A percentile compares a stretch with the other conserved stretches of the same genome.
These are phyloP conservation scores for Anoplopoma fimbria DNA, from an alignment of 2,113 vertebrate genomes.

Conservation along the genomic window DNA sequence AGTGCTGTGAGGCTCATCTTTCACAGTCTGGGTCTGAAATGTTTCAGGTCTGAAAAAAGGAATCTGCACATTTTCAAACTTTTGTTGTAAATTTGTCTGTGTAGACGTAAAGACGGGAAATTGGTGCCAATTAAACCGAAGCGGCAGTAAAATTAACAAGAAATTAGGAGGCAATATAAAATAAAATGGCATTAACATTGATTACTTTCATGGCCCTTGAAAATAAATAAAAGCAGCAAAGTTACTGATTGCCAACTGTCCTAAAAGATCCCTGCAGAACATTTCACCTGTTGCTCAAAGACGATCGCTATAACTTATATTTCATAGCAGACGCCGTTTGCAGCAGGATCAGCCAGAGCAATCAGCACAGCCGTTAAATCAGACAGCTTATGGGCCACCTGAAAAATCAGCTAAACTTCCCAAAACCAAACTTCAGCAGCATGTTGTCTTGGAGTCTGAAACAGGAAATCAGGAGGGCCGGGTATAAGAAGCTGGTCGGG, in stretches of 20 bases:
- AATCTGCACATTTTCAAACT: too few species aligned
- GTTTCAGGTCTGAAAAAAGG: too few species aligned
- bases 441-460: too few species aligned
- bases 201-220: background rate
- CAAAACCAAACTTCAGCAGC: background rate
- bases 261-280: background rate
- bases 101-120: background rate
- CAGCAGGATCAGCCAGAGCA: background rate
- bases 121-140: background rate
- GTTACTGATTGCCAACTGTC: background rate
- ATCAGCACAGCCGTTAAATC: background rate
- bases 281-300: slow-evolving; percentile 6
- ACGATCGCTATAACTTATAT: background rate
- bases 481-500: background rate
- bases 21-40: background rate
- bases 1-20: background rate
- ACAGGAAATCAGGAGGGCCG: background rate
- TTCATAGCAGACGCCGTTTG: too few species aligned
- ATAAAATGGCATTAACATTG: background rate
- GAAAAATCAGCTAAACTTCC: background rate
- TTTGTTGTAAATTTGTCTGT: too few species aligned
- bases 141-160: background rate
- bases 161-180: background rate
- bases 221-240: background rate
- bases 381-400: background rate